Evolutionary conservation across 1,140 invertebrate genomes (phyloP), one percentile per base, ranked within the genome.

Genomic region (Sminthurides bifidus): DNA sequence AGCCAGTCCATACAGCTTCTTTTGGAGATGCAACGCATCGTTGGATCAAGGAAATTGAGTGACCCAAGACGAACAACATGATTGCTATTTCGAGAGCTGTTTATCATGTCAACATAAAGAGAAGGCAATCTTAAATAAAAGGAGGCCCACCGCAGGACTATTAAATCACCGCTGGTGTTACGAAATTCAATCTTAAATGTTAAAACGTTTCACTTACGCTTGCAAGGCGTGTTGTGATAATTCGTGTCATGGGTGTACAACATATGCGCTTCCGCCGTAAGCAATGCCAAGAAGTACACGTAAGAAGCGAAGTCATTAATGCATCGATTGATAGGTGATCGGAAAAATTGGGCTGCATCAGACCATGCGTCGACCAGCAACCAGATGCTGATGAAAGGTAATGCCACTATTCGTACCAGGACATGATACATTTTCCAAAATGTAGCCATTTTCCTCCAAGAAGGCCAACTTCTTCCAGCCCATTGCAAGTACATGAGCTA

Each of bases 401-500:
- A 8, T 6, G 30, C 8, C 6, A 48, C 4, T 14, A 48, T 15
- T 4, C 44, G 23, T 5, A 21, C 21, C 23, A 48, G 6, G 24
- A 48, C 8, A 27, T 48, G 44, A 48, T 6, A 4, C 14, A 26
- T 12, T 48, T 48, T 48, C 44, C 44, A 48, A 6, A 6, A 48
- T 8, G 4, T 8, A 12, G 4, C 12, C 23, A 27, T 15, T 21
- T 15, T 27, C 19, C 30, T 24, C 44, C 44, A 48, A 5, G 10
- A 23, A 6, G 44, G 44, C 44, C 44, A 48, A 6, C 4, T 10
- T 15, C 30, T 27, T 12, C 44, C 44, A 10, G 44, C 44, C 44
- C 44, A 48, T 27, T 26, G 19, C 44, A 48, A 27, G 24, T 48
- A 48, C 44, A 48, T 8, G 6, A 48, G 26, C 44, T 48, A 19